A percentile compares a stretch with the other conserved stretches of the same genome.
These are phyloP conservation scores for Spicauda simplicius DNA, from an alignment of 2,888 invertebrate species.

Conservation along the genomic window DNA sequence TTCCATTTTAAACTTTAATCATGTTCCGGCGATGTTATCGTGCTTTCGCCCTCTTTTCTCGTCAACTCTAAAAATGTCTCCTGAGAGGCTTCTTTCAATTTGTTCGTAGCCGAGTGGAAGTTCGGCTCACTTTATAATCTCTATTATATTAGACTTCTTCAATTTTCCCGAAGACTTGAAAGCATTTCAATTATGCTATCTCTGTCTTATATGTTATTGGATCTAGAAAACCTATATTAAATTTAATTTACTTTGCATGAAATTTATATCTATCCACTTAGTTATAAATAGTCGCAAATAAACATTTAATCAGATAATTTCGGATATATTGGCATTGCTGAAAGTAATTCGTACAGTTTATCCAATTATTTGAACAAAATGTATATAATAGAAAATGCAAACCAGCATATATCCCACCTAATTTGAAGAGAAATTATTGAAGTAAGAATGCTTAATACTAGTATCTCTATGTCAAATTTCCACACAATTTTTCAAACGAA, in stretches of 20 bases:
- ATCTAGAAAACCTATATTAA: background rate
- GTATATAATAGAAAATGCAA: no score
- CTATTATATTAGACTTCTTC: constrained; percentile 64
- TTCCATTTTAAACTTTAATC: constrained; percentile 66
- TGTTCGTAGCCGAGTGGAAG: constrained; percentile 56
- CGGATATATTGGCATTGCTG: no score
- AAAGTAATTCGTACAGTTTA: no score
- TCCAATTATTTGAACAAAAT: no score
- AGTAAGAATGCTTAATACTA: no score
- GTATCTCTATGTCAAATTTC: no score
- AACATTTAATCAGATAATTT: no score
- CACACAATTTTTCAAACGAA: no score
- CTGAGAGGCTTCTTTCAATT: constrained; percentile 72
- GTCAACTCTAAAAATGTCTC: constrained; percentile 66
- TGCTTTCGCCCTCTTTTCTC: constrained; percentile 53
- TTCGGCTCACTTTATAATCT: constrained; percentile 75
- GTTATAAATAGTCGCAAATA: no score
- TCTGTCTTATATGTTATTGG: background rate
- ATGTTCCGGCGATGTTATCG: constrained; percentile 63
- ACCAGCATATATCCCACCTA: no score
- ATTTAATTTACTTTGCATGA: background rate
- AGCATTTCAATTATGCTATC: constrained; percentile 68
- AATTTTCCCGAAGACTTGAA: constrained; percentile 55
- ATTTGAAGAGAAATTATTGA: no score
- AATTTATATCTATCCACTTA: background rate